Evolutionary conservation across 2,113 vertebrate species (phyloP).

Genomic region (Propithecus coquereli): DNA sequence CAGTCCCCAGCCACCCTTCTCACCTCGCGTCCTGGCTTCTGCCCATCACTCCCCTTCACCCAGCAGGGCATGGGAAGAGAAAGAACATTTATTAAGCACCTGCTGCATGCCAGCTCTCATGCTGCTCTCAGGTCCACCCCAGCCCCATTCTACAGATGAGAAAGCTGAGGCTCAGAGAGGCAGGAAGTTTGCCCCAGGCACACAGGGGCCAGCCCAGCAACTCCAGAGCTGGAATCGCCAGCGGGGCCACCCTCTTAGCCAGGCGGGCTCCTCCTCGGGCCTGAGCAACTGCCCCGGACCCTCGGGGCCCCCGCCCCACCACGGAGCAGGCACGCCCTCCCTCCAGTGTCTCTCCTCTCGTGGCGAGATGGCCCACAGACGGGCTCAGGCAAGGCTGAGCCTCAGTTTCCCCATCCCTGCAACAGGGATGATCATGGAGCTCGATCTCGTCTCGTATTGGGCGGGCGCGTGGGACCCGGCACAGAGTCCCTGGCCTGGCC

Average conservation of each 20-base stretch:
- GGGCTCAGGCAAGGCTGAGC: not conserved
- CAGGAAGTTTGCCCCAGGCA: not conserved
- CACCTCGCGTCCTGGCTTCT: not conserved
- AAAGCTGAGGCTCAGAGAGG: not conserved
- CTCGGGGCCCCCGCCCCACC: not conserved
- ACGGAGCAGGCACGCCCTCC: not conserved
- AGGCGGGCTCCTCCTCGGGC: not conserved
- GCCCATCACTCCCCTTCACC: too few species aligned
- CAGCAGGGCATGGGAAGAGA: accelerated
- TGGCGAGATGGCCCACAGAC: not conserved
- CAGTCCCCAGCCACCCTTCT: not conserved
- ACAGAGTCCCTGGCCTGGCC: not conserved
- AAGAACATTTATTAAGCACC: not conserved
- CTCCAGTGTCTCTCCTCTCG: accelerated
- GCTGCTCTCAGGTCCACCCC: not conserved
- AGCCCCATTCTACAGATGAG: not conserved
- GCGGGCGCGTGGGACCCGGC: not conserved
- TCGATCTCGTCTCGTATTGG: not conserved
- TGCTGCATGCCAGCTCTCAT: not conserved
- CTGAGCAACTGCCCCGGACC: not conserved
- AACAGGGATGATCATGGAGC: accelerated
- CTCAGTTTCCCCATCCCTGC: not conserved
- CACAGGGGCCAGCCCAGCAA: not conserved
- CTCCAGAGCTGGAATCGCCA: not conserved
- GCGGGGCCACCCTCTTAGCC: not conserved